phyloP scores from a whole-genome alignment of 2,888 invertebrate genomes.

The Aromia moschata region DNA sequence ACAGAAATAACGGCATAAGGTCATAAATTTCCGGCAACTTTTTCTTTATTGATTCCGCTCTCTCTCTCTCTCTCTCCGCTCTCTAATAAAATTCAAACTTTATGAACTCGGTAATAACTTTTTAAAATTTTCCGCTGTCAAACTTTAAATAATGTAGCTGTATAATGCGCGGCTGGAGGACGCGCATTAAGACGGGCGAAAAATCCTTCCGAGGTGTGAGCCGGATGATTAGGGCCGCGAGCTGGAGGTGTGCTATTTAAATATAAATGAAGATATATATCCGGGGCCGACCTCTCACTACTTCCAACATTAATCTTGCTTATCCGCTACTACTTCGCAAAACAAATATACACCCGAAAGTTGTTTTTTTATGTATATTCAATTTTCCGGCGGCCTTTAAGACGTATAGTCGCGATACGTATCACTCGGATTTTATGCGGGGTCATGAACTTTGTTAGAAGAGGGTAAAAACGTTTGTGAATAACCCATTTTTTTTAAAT shows the following conservation, averaged over 20 bases:
- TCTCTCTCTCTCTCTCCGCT: no score
- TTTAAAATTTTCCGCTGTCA: constrained; percentile 41
- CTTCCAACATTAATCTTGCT: constrained; percentile 12
- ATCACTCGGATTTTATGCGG: no score
- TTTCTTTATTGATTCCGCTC: constrained; percentile 41
- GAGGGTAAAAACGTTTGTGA: no score
- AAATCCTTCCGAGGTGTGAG: constrained; percentile 12
- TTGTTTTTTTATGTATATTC: constrained; percentile 37
- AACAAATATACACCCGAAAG: constrained; percentile 40
- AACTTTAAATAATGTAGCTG: constrained; percentile 41
- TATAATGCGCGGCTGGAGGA: constrained; percentile 29
- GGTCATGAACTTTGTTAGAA: no score
- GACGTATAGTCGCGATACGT: no score
- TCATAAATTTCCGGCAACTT: constrained; percentile 42
- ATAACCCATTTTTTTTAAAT: no score
- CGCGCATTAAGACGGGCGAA: background rate
- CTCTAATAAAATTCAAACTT: constrained; percentile 41
- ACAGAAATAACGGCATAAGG: constrained; percentile 31
- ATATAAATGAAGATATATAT: constrained; percentile 13
- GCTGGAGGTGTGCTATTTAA: constrained; percentile 6
- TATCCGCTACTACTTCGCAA: constrained; percentile 22
- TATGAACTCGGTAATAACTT: constrained; percentile 41
- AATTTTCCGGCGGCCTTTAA: no score
- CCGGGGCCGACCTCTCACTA: background rate
- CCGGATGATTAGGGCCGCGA: constrained; percentile 11